Percentiles rank a stretch among this genome's conserved stretches.
These are phyloP conservation scores for Phlogophora meticulosa DNA, from an alignment of 2,888 invertebrate species.

Conservation along the genomic window DNA sequence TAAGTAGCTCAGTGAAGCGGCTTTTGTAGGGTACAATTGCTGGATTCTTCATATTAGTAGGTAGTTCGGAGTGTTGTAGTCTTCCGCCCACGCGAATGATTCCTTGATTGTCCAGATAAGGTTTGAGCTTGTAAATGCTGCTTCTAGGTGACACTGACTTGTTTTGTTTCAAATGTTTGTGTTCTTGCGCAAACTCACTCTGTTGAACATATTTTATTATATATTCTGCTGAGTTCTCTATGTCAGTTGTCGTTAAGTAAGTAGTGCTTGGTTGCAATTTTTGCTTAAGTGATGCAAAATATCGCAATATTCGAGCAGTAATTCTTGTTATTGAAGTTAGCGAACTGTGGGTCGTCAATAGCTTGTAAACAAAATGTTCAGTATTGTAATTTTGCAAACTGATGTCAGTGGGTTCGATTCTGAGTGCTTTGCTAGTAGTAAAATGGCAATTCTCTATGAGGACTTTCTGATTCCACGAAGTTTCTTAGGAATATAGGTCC, in stretches of 20 bases:
- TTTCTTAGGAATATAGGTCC: conserved; percentile 1
- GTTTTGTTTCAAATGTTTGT: conserved; percentile 4
- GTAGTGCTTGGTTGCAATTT: conserved; percentile 3
- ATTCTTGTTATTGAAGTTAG: conserved; percentile 1
- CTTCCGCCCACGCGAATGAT: neutral
- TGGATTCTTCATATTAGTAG: neutral
- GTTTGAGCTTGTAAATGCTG: conserved; percentile 3
- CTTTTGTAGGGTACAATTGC: neutral
- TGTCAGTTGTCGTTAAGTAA: neutral
- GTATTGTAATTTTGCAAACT: neutral
- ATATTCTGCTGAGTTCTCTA: neutral
- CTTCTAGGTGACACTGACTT: conserved; percentile 1
- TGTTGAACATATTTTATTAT: conserved; percentile 4
- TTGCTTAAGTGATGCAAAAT: conserved; percentile 1
- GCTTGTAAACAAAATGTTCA: neutral
- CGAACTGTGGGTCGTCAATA: conserved; percentile 1
- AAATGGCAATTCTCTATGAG: neutral
- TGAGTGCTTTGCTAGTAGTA: neutral
- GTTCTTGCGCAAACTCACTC: conserved; percentile 1
- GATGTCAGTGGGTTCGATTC: neutral
- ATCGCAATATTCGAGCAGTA: neutral
- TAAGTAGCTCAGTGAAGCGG: conserved; percentile 3
- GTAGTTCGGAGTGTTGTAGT: conserved; percentile 1
- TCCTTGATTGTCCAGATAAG: neutral
- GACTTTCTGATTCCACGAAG: conserved; percentile 1